Evolutionary conservation across 2,888 invertebrate genomes (phyloP), one percentile per base, ranked within the genome.

Genomic region (Adelognathus sp.): DNA sequence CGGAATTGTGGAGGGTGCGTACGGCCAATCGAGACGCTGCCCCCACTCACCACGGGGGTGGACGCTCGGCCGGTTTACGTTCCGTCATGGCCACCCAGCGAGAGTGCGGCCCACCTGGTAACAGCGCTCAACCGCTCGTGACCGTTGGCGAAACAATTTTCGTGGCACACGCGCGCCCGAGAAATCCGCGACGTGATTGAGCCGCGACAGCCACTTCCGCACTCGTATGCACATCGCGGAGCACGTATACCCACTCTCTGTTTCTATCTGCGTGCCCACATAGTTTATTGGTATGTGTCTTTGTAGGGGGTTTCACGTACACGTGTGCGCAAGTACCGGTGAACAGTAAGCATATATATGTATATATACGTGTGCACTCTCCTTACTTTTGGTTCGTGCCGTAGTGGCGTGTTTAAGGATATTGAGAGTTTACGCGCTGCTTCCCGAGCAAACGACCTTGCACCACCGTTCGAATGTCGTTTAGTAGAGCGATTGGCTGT

Each of bases 31-130:
- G 74, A 7, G 33, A 46, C 61, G 60, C 39, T 67, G 60, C 66
- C 58, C 76, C 76, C 74, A 66, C 60, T 24, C 31, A 21, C 3
- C 1, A 24, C 9, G 21, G 46, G 63, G 70, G 74, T 46, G 78
- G 79, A 66, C 64, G 72, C 21, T 29, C 21, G 16, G 33, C 39
- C 21, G 69, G 58, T 41, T 50, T 24, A 14, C 14, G 58, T 72
- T 75, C 76, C 46, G 73, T 76, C 80, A 84, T 84, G 84, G 83
- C 84, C 80, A 81, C 84, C 81, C 78, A 70, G 71, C 46, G 27
- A 39, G 76, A n/a, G 82, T 70, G 78, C 83, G 72, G 70, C 82
- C 82, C 80, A 82, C 81, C 75, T 69, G 74, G 63, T 74, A 73
- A 64, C 71, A 39, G 71, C 72, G 75, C 75, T 54, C 75, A 75